These are phyloP conservation scores for Drosophila miranda DNA, from an alignment of 1,140 invertebrate species.

Conservation along the genomic window DNA sequence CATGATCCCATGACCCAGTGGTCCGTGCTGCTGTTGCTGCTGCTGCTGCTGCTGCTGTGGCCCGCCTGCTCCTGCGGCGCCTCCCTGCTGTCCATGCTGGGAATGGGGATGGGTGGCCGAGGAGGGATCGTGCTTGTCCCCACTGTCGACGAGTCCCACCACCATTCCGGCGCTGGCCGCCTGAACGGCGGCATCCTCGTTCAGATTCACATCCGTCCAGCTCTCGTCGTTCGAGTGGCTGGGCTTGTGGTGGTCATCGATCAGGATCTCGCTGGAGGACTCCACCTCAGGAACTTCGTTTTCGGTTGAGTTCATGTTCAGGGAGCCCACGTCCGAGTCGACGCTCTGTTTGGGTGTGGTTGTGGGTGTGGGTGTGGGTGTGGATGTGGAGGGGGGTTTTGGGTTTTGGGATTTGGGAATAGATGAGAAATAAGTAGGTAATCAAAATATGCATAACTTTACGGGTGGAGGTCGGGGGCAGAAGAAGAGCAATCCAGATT, in stretches of 20 bases:
- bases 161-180: slow-evolving; percentile 69
- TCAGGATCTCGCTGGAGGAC: slow-evolving; percentile 85
- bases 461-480: too few species aligned
- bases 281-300: slow-evolving; percentile 87
- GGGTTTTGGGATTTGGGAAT: background rate
- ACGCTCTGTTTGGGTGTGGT: slow-evolving; percentile 85
- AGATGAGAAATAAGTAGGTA: slow-evolving; percentile 25
- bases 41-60: slow-evolving; percentile 55
- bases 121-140: slow-evolving; percentile 24
- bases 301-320: slow-evolving; percentile 87
- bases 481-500: slow-evolving; percentile 37
- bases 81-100: too few species aligned
- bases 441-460: slow-evolving; percentile 55
- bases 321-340: slow-evolving; percentile 88
- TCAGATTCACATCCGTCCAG: slow-evolving; percentile 95
- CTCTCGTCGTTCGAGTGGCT: slow-evolving; percentile 89
- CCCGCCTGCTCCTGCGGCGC: background rate
- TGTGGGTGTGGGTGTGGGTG: too few species aligned
- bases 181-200: slow-evolving; percentile 88
- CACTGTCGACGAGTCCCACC: slow-evolving; percentile 44
- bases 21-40: slow-evolving; percentile 28
- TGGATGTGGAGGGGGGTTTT: background rate
- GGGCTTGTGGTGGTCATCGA: slow-evolving; percentile 88
- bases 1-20: slow-evolving; percentile 53
- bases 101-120: slow-evolving; percentile 2